Percentiles rank a stretch among this genome's conserved stretches.
Evolutionary conservation across 92 coral and sea anemone species (phyloP).

Genomic region (Umimayanthus kanabou): DNA sequence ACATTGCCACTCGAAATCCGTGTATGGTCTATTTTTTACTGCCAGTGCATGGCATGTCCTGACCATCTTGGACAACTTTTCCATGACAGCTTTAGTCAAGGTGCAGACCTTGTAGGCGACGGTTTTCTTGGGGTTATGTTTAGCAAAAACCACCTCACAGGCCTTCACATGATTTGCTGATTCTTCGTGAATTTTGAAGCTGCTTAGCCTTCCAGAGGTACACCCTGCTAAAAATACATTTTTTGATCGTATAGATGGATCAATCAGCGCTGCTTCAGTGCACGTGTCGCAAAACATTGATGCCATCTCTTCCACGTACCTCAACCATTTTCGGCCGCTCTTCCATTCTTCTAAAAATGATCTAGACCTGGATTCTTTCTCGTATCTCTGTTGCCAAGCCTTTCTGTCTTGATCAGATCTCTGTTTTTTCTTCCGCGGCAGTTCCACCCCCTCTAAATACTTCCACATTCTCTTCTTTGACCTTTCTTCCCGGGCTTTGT

Average conservation of each 20-base stretch:
- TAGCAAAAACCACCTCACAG: conserved; percentile 1
- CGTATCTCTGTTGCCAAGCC: background rate
- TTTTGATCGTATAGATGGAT: conserved; percentile 8
- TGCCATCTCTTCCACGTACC: background rate
- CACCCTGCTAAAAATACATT: conserved; percentile 20
- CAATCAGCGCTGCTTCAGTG: conserved; percentile 3
- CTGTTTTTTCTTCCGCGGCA: conserved; percentile 10
- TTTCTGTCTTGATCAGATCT: conserved; percentile 16
- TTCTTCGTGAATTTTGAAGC: conserved; percentile 30
- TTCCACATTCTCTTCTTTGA: too few relatives aligned
- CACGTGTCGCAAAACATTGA: conserved; percentile 12
- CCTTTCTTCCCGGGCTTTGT: too few relatives aligned
- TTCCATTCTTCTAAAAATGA: conserved; percentile 20
- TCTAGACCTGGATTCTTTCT: conserved; percentile 15
- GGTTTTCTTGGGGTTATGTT: conserved; percentile 21
- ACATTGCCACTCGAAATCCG: conserved; percentile 44
- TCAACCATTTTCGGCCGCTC: conserved; percentile 6
- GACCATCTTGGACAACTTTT: conserved; percentile 41
- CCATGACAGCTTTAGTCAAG: background rate
- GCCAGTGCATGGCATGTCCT: conserved; percentile 54
- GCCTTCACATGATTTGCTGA: conserved; percentile 43
- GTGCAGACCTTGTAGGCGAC: conserved; percentile 22
- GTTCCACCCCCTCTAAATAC: conserved; percentile 10
- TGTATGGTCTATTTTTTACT: conserved; percentile 40
- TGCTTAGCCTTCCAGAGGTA: background rate